These are phyloP conservation scores for Pelobates cultripes DNA, from an alignment of 2,797 vertebrate species.

Conservation along the genomic window DNA sequence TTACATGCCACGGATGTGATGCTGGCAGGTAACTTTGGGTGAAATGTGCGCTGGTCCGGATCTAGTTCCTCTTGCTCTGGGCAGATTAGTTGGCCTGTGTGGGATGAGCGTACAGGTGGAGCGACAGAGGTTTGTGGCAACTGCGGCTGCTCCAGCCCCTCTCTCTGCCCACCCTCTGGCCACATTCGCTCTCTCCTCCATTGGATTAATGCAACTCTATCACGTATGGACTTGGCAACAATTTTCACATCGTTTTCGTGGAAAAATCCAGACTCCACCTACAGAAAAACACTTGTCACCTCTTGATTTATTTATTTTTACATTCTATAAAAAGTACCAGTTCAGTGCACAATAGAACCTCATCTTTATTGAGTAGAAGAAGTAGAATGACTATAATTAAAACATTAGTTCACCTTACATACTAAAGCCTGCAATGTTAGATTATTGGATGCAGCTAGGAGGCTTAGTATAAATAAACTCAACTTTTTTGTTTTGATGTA, in stretches of 20 bases:
- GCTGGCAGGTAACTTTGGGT: constrained; percentile 79
- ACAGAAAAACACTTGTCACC: constrained; percentile 46
- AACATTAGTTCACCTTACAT: no score
- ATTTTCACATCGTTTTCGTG: constrained; percentile 92
- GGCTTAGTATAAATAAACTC: no score
- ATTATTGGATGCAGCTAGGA: no score
- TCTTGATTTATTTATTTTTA: background rate
- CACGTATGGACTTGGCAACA: constrained; percentile 92
- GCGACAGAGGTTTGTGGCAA: constrained; percentile 66
- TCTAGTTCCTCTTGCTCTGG: constrained; percentile 84
- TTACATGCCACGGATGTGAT: constrained; percentile 90
- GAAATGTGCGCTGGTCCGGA: constrained; percentile 80
- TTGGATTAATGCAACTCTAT: constrained; percentile 89
- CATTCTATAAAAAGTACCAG: background rate
- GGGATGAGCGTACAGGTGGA: constrained; percentile 72
- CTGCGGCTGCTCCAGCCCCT: constrained; percentile 66
- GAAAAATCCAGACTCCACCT: constrained; percentile 95
- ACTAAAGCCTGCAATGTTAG: no score
- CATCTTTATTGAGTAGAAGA: no score
- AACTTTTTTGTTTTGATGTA: no score
- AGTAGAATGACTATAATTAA: no score
- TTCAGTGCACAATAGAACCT: no score
- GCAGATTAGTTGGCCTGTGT: constrained; percentile 69
- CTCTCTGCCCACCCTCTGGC: constrained; percentile 68
- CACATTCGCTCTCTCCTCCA: constrained; percentile 90